phyloP scores from a whole-genome alignment of 2,113 vertebrate genomes.

The Oenanthe oenanthe region DNA sequence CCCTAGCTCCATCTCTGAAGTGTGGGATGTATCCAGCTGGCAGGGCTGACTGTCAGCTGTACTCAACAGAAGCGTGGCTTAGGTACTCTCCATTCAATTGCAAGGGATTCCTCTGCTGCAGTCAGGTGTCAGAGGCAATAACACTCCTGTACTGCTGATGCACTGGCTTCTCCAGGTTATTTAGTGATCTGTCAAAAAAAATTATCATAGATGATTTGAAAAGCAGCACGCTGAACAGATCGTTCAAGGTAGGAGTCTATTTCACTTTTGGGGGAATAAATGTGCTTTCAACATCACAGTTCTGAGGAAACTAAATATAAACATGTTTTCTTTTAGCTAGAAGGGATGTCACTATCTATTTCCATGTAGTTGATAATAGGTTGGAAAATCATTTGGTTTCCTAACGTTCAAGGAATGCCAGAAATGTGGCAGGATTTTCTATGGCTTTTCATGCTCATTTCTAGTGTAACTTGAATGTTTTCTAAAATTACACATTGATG shows the following conservation, averaged over 20 bases:
- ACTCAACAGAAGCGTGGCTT: neutral
- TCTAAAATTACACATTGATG: neutral
- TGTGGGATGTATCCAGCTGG: neutral
- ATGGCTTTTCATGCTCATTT: neutral
- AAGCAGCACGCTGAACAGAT: neutral
- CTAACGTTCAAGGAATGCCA: neutral
- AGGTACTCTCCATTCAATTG: conserved; percentile 8
- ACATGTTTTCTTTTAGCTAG: neutral
- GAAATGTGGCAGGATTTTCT: neutral
- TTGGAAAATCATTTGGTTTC: neutral
- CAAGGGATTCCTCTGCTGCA: neutral
- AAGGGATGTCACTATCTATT: neutral
- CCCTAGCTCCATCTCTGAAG: neutral
- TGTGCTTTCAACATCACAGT: neutral
- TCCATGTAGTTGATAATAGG: neutral
- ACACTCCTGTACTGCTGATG: conserved; percentile 19
- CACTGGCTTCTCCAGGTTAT: conserved; percentile 19
- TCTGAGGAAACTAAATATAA: neutral
- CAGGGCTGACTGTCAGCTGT: neutral
- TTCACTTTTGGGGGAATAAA: neutral
- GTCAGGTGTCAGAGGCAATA: conserved; percentile 15
- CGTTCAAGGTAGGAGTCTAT: conserved; percentile 1
- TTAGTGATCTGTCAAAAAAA: conserved; percentile 50
- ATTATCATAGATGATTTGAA: conserved; percentile 8
- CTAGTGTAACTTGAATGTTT: neutral